These are phyloP conservation scores for Lineus longissimus DNA, from an alignment of 1,140 invertebrate species.

Conservation along the genomic window DNA sequence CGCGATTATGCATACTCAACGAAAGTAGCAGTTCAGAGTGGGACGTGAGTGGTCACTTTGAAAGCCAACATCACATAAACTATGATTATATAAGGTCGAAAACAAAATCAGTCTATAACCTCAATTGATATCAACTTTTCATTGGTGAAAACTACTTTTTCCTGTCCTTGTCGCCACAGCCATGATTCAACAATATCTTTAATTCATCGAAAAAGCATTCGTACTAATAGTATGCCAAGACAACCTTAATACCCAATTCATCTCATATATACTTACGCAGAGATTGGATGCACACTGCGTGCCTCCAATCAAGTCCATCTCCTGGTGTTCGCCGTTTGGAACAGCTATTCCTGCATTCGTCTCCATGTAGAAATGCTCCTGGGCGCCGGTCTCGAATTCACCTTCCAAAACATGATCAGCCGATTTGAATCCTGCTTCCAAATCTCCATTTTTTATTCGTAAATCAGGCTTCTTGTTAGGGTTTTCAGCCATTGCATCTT, in stretches of 20 bases:
- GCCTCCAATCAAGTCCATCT: conserved; percentile 76
- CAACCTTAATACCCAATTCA: background rate
- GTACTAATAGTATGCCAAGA: background rate
- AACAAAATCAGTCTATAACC: too few relatives aligned
- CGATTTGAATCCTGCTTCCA: background rate
- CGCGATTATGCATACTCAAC: too few relatives aligned
- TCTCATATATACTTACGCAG: conserved; percentile 61
- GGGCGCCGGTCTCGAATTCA: conserved; percentile 74
- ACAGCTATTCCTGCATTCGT: conserved; percentile 59
- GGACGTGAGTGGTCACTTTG: too few relatives aligned
- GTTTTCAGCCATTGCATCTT: conserved; percentile 45
- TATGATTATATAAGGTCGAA: too few relatives aligned
- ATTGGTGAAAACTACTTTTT: too few relatives aligned
- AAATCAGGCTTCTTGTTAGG: background rate
- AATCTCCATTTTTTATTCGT: background rate
- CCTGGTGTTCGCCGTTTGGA: conserved; percentile 70
- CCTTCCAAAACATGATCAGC: conserved; percentile 51
- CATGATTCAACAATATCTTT: too few relatives aligned
- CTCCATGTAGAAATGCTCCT: conserved; percentile 94
- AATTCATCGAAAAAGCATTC: too few relatives aligned
- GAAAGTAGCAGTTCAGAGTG: too few relatives aligned
- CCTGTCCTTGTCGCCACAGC: too few relatives aligned
- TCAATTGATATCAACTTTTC: too few relatives aligned
- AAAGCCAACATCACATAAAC: too few relatives aligned
- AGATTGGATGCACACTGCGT: conserved; percentile 65